Evolutionary conservation across 2,888 invertebrate genomes (phyloP), one percentile per base, ranked within the genome.

Genomic region (Cancer borealis): DNA sequence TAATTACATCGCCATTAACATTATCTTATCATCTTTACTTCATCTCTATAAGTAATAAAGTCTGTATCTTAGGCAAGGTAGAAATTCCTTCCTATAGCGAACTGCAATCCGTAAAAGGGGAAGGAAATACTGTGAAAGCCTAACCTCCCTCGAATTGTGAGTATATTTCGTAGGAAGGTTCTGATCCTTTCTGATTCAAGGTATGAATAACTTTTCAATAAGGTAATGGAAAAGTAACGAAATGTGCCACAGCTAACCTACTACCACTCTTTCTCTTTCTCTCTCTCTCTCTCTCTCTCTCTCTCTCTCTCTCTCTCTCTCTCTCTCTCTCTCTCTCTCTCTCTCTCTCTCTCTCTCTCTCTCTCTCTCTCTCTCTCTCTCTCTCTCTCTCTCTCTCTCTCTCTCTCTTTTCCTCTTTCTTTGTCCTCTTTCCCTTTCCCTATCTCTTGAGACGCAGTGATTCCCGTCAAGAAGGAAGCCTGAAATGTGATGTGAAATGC

Each of bases 311-410:
- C 12, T 46, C n/a, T 46, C 49, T 49, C 26, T n/a, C 89, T 89
- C 26, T 14, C 89, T 49, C 26, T 89, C 89, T 54, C 54, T n/a
- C 89, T 89, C 89, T 89, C 89, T 49, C 89, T 49, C 54, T 89
- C 54, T 49, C 89, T 49, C 89, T 89, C 89, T 49, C 26, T 89
- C 54, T 49, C 54, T 30, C 89, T n/a, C n/a, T n/a, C 21, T 47
- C 54, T 89, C 89, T 89, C 89, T n/a, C 47, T 89, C 49, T 89
- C 49, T 45, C 87, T 87, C 88, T 88, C 45, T 21, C 47, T 88
- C 88, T 45, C 88, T 45, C 45, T 88, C 45, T 45, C 46, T 88
- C 46, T 88, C 88, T 88, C 45, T 8, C 46, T 8, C 46, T 46
- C 46, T 46, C 14, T 39, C 39, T 46, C 1, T 46, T 10, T 46